These are phyloP conservation scores for Acleris holmiana DNA, from an alignment of 2,888 invertebrate species.

Conservation along the genomic window DNA sequence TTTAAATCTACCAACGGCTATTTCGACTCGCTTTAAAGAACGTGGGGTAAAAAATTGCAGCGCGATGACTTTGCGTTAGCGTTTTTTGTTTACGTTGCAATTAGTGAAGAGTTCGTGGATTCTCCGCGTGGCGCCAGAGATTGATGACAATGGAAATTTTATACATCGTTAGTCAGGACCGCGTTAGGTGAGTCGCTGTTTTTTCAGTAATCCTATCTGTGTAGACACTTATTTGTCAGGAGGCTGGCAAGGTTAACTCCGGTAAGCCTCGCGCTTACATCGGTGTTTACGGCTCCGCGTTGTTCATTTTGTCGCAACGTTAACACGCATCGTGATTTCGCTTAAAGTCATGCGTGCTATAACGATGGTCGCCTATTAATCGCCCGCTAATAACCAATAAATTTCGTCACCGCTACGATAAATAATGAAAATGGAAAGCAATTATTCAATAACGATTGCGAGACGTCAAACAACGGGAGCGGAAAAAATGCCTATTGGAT, in stretches of 20 bases:
- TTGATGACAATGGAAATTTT: slow-evolving; percentile 85
- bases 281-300: slow-evolving; percentile 48
- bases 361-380: slow-evolving; percentile 58
- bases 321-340: slow-evolving; percentile 39
- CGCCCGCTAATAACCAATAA: slow-evolving; percentile 63
- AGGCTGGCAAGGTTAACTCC: slow-evolving; percentile 57
- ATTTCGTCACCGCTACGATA: slow-evolving; percentile 66
- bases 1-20: slow-evolving; percentile 46
- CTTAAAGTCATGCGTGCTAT: slow-evolving; percentile 38
- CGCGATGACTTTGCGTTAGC: slow-evolving; percentile 79
- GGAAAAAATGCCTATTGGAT: slow-evolving; percentile 59
- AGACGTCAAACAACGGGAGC: slow-evolving; percentile 56
- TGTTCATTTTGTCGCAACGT: slow-evolving; percentile 38
- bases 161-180: slow-evolving; percentile 82
- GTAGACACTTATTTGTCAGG: slow-evolving; percentile 67
- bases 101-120: slow-evolving; percentile 83
- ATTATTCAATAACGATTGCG: slow-evolving; percentile 58
- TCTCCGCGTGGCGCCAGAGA: slow-evolving; percentile 81
- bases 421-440: slow-evolving; percentile 61
- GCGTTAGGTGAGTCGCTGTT: slow-evolving; percentile 79
- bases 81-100: slow-evolving; percentile 83
- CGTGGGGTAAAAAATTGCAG: slow-evolving; percentile 73
- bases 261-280: slow-evolving; percentile 53
- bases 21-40: slow-evolving; percentile 62
- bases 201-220: slow-evolving; percentile 76